Conservation (phyloP, 23 tunicate species). For the Botrylloides violaceus region DNA sequence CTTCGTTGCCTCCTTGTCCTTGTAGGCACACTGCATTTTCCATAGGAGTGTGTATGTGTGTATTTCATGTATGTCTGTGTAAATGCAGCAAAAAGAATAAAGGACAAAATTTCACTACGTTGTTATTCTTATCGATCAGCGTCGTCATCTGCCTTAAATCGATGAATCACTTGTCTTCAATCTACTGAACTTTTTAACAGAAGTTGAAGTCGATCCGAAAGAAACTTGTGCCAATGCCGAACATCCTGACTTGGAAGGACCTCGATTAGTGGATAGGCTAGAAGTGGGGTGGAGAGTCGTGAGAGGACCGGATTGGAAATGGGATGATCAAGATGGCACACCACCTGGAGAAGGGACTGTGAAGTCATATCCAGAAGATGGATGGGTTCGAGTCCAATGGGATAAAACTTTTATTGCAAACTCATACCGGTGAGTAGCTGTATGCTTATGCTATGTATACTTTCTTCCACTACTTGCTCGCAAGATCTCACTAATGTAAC, state of each 20-base stretch:
- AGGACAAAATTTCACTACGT: no score
- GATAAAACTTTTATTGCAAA: constrained; percentile 36
- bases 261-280: constrained; percentile 38
- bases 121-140: no score
- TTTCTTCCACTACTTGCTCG: background rate
- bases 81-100: no score
- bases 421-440: constrained; percentile 59
- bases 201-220: background rate
- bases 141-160: no score
- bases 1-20: no score
- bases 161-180: no score
- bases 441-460: background rate
- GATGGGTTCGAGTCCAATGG: constrained; percentile 84
- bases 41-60: no score
- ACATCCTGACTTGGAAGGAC: constrained; percentile 21
- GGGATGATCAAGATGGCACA: constrained; percentile 75
- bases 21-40: no score
- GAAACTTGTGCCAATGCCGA: background rate
- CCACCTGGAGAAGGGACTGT: constrained; percentile 41
- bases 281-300: constrained; percentile 50
- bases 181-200: no score
- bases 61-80: no score
- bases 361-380: constrained; percentile 50
- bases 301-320: constrained; percentile 82
- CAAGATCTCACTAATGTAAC: no score